Base-by-base conservation (phyloP, 2,888 invertebrate genomes). In the Neoscelio sp. region DNA sequence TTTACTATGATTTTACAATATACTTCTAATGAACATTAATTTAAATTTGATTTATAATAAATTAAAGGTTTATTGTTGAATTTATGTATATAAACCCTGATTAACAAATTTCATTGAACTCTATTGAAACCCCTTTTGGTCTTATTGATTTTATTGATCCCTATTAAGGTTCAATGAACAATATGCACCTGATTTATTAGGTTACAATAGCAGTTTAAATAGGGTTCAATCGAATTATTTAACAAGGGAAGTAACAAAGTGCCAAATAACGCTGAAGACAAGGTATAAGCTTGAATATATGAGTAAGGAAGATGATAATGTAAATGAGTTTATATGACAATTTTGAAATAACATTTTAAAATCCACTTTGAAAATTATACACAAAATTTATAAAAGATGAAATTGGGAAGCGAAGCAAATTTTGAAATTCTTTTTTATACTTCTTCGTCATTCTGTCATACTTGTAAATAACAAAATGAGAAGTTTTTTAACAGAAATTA, bases 371-470 rank as follows among this genome's bases (percentile, higher is more conserved):
- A 58, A 48, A 65, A 73, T 17, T 46, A 56, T 54, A 67, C 67
- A 67, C 8, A 42, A 50, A 56, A 67, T 67, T 67, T 54, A 30
- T 67, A 65, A 67, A 15, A n/a, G 26, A 30, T n/a, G 30, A 13
- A 60, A 62, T 52, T 44, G 52, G 56, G 44, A 38, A 10, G 44
- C 42, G 50, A 62, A 33, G 23, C 33, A 26, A 46, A 56, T 56
- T 58, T 74, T 48, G 65, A 65, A 26, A 65, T 74, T 74, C 40
- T 26, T 56, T 74, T 56, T 67, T 26, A 44, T 65, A 74, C 56
- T 56, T 56, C 64, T 58, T 46, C 33, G 74, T 74, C 74, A 74
- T 74, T 74, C 54, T 71, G 60, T 52, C 60, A 52, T 13, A 62
- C 62, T 60, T 71, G 62, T 71, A 71, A 60, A 62, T 71, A 60